Evolutionary conservation across 2,888 invertebrate species (phyloP), one percentile per base, ranked within the genome.

Genomic region (Diloba caeruleocephala): DNA sequence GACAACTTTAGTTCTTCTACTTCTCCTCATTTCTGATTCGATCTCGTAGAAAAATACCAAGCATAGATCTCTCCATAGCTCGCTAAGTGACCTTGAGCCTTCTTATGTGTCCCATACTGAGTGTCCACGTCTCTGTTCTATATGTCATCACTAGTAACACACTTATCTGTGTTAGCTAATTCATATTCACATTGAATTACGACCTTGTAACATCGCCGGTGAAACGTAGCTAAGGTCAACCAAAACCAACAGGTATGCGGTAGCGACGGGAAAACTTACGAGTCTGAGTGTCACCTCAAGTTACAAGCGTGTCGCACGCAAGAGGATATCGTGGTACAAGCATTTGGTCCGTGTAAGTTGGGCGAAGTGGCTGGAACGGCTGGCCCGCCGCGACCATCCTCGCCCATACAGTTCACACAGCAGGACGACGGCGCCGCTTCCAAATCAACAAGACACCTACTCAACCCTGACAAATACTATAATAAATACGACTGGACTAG

Each of bases 271-370:
- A 96, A 96, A 88, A 97, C 97, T 53, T 97, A 97, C 86, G 94
- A 96, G 72, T 98, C 97, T 65, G 97, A 97, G 81, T 98, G 98
- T 83, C 96, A 96, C 79, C 94, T 98, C 59, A 95, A 96, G 73
- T 95, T 96, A 79, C 96, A 97, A 87, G 96, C 97, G 43, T 98
- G 98, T 89, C 95, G 96, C 75, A 93, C 96, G 78, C 97, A 97
- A 90, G 96, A 96, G 74, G 96, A 97, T 78, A 96, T 98, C 64
- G 96, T 96, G 19, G 95, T 97, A 3, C 96, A 96, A 86, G 96
- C 96, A 1, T 96, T 96, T 71, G 96, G 96, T 34, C 95, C 96
- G 53, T 97, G 96, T 87, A 95, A 95, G 92, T 94, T 96, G 71
- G 95, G 96, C 57, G 95, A 95, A 78, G 89, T 95, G 61, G 94